Conservation (phyloP, 2,113 vertebrate species). For the Dendropsophus ebraccatus region DNA sequence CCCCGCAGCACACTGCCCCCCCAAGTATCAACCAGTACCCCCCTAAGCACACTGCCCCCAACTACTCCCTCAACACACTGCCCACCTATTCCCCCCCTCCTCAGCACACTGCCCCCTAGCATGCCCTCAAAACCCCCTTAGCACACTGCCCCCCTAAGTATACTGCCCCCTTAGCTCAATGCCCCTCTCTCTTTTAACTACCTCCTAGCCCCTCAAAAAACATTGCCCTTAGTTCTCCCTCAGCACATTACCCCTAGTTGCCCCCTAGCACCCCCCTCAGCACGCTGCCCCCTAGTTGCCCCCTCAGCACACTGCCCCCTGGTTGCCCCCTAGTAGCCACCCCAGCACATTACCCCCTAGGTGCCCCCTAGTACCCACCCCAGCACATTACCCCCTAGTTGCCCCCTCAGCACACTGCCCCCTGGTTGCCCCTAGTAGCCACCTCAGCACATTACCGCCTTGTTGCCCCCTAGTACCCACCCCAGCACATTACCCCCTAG, state of each 20-base stretch:
- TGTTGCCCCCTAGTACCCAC: background rate
- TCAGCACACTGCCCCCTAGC: too few species aligned
- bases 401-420: too few species aligned
- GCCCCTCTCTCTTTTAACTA: too few species aligned
- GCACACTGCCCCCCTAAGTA: too few species aligned
- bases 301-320: background rate
- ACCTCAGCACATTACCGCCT: background rate
- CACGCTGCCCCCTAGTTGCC: background rate
- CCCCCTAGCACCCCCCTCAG: too few species aligned
- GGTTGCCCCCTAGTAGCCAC: background rate
- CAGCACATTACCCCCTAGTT: background rate
- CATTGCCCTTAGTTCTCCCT: background rate
- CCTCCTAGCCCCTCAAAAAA: too few species aligned
- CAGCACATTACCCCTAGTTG: too few species aligned
- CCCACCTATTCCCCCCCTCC: too few species aligned
- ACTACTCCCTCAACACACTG: too few species aligned
- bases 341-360: background rate
- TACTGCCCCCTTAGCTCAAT: background rate
- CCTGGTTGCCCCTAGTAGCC: background rate
- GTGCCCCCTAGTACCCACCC: background rate
- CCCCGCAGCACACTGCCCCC: background rate
- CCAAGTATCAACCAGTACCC: background rate
- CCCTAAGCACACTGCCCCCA: background rate
- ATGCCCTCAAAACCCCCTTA: too few species aligned
- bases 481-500: too few species aligned